phyloP scores from a whole-genome alignment of 2,888 invertebrate genomes.

The Cephus rjabovi region DNA sequence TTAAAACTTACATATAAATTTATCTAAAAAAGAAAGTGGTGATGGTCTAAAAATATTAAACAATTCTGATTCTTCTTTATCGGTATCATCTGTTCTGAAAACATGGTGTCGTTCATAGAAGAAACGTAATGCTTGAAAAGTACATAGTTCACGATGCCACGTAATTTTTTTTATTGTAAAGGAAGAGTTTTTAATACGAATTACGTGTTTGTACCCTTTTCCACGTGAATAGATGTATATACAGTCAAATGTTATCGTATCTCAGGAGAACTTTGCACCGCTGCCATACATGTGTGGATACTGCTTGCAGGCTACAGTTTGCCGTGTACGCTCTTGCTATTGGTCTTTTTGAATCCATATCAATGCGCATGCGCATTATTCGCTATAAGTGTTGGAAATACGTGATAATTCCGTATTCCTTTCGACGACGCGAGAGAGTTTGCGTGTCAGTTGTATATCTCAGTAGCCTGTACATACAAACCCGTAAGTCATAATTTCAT shows the following conservation, averaged over 20 bases:
- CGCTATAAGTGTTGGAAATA: constrained; percentile 34
- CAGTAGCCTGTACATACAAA: not conserved
- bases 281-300: constrained; percentile 12
- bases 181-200: too few species aligned
- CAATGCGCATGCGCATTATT: constrained; percentile 29
- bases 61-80: too few species aligned
- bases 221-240: too few species aligned
- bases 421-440: constrained; percentile 9
- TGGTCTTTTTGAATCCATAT: constrained; percentile 22
- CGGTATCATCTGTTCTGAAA: too few species aligned
- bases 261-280: constrained; percentile 22
- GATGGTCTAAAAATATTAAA: too few species aligned
- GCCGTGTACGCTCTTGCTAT: constrained; percentile 6
- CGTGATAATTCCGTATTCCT: constrained; percentile 16
- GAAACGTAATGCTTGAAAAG: too few species aligned
- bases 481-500: not conserved
- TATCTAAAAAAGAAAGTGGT: too few species aligned
- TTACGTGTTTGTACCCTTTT: too few species aligned
- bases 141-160: too few species aligned
- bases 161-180: too few species aligned
- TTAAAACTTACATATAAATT: too few species aligned
- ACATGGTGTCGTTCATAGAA: too few species aligned
- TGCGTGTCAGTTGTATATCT: not conserved
- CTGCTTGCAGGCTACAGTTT: not conserved
- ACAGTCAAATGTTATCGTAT: not conserved